These are phyloP conservation scores for Pocota personata DNA, from an alignment of 2,888 invertebrate species.

Conservation along the genomic window DNA sequence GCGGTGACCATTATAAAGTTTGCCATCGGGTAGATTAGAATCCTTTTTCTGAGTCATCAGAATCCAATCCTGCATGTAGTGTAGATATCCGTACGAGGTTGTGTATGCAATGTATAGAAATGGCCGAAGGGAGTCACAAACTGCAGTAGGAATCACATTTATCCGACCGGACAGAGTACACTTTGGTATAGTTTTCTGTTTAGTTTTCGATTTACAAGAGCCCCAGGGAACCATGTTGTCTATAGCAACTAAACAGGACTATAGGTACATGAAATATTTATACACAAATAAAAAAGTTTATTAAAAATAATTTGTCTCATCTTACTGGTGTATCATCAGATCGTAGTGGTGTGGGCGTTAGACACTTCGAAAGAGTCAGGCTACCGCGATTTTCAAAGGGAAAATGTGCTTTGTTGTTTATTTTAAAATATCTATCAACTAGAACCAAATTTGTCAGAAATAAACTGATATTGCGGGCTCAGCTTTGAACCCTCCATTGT, in stretches of 20 bases:
- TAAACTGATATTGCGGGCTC: too few relatives aligned
- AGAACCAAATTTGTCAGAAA: too few relatives aligned
- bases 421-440: too few relatives aligned
- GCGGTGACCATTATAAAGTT: conserved; percentile 74
- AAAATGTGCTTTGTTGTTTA: too few relatives aligned
- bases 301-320: neutral
- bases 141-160: conserved; percentile 32
- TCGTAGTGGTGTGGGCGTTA: too few relatives aligned
- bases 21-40: conserved; percentile 73
- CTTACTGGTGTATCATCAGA: too few relatives aligned
- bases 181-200: neutral
- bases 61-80: neutral
- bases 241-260: neutral
- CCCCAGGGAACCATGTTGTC: conserved; percentile 5
- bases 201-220: conserved; percentile 23
- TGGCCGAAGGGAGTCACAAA: conserved; percentile 60
- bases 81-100: too few relatives aligned
- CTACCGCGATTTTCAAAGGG: too few relatives aligned
- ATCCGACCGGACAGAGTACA: neutral
- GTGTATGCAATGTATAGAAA: conserved; percentile 7
- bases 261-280: too few relatives aligned
- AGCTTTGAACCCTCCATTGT: too few relatives aligned
- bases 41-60: conserved; percentile 72
- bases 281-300: too few relatives aligned
- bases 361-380: too few relatives aligned